Evolutionary conservation across 2,888 invertebrate genomes (phyloP), one percentile per base, ranked within the genome.

Genomic region (Epinotia brunnichana): DNA sequence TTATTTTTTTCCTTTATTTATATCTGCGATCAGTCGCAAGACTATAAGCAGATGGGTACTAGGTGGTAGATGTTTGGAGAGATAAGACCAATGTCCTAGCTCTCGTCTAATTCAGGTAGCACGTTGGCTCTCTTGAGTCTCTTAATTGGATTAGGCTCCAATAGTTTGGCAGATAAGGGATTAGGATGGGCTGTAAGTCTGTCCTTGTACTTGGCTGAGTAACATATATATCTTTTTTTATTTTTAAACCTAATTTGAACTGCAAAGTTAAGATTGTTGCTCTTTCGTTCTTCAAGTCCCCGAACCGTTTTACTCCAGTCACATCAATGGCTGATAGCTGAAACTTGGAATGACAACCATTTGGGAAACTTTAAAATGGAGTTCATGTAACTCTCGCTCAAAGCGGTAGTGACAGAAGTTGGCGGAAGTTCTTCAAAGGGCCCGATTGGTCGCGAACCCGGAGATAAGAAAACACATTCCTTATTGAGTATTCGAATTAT

Each of bases 381-480:
- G 56, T 68, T 51, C 21, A 59, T 44, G 64, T 57, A 69, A 69
- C 61, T 69, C 61, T 70, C 24, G 57, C 57, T 64, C 41, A 57
- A 48, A 59, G 70, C 70, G 57, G 62, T 59, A 53, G 64, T 61
- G 53, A 66, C 60, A 60, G 48, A 68, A 73, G 68, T 68, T 51
- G 24, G n/a, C 83, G 83, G 81, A 84, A 87, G 87, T 87, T 86
- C 84, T 87, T 90, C 88, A 90, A 89, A 90, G 87, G 83, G 81
- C 77, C 84, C 85, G 87, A 82, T 82, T 80, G 81, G 83, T 80
- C 84, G 86, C 88, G 79, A 88, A 86, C 86, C 85, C 83, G 73
- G 76, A 85, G 91, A 91, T 92, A 92, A 90, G 90, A 87, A 89
- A 87, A 88, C 86, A 90, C 87, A 90, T 90, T 89, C 87, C 87